These are phyloP conservation scores for Odontomachus brunneus DNA, from an alignment of 1,140 invertebrate genomes.

Conservation along the genomic window DNA sequence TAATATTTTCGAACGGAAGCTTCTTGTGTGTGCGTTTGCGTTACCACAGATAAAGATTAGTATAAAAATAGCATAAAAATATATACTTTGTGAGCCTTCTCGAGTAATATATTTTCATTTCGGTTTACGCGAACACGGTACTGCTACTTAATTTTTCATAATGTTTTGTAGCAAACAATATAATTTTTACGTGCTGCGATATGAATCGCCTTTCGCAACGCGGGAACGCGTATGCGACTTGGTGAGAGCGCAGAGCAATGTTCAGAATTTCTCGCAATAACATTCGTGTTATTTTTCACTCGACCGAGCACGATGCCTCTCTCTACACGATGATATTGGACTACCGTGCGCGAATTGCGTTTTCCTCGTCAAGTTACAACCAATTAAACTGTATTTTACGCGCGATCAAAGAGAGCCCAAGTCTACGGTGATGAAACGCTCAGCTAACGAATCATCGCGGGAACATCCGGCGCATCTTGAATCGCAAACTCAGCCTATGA, in stretches of 20 bases:
- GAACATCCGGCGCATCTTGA: too few relatives aligned
- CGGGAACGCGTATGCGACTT: slow-evolving; percentile 17
- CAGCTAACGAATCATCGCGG: too few relatives aligned
- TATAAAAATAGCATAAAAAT: background rate
- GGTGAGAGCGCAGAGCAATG: slow-evolving; percentile 27
- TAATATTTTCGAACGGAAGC: background rate
- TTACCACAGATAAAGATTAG: background rate
- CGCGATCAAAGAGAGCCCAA: background rate
- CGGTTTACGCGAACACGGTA: slow-evolving; percentile 25
- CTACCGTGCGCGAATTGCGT: background rate
- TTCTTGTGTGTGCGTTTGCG: background rate
- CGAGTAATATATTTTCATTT: slow-evolving; percentile 43
- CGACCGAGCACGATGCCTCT: background rate
- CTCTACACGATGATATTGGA: background rate
- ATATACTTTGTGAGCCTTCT: slow-evolving; percentile 7
- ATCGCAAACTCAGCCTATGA: background rate
- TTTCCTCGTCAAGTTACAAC: background rate
- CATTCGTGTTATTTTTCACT: slow-evolving; percentile 4
- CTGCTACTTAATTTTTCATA: slow-evolving; percentile 31
- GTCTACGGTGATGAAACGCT: background rate
- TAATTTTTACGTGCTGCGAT: slow-evolving; percentile 49
- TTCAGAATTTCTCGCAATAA: slow-evolving; percentile 14
- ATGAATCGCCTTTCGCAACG: slow-evolving; percentile 50
- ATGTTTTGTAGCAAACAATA: slow-evolving; percentile 37
- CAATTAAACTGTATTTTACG: background rate